Evolutionary conservation across 1,140 invertebrate genomes (phyloP).

Genomic region (Zeugodacus cucurbitae): DNA sequence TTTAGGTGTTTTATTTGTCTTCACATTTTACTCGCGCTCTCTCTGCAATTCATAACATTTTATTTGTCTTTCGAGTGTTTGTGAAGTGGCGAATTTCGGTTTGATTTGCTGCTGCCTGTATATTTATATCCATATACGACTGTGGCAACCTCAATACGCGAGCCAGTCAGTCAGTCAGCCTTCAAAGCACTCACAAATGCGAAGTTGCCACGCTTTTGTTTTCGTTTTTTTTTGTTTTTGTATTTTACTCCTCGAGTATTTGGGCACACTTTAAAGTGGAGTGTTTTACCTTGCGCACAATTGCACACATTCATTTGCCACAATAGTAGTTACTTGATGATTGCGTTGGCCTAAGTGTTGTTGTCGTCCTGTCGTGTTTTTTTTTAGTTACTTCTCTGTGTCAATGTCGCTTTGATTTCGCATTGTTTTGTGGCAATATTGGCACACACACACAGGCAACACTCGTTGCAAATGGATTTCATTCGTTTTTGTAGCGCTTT

Average conservation of each 20-base stretch:
- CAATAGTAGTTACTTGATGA: neutral
- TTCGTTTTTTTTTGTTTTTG: neutral
- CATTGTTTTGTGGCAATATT: neutral
- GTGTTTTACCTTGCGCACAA: conserved; percentile 38
- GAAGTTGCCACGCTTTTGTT: neutral
- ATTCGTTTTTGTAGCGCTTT: conserved; percentile 19
- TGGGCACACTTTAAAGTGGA: conserved; percentile 34
- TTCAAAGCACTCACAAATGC: neutral
- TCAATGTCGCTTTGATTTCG: conserved; percentile 34
- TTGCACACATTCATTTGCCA: conserved; percentile 14
- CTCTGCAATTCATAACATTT: conserved; percentile 9
- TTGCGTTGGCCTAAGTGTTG: neutral
- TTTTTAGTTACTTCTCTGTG: conserved; percentile 16
- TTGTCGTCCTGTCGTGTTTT: neutral
- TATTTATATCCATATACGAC: conserved; percentile 43
- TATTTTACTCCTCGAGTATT: neutral
- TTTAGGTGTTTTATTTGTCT: conserved; percentile 48
- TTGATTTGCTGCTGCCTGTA: conserved; percentile 57
- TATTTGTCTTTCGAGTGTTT: conserved; percentile 44
- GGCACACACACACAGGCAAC: neutral
- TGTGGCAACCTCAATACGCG: neutral
- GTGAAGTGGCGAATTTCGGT: conserved; percentile 64
- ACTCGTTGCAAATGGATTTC: neutral
- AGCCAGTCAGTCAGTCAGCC: neutral
- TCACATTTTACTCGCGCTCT: conserved; percentile 52